These are phyloP conservation scores for Microcebus lehilahytsara DNA, from an alignment of 2,113 vertebrate species.

Conservation along the genomic window DNA sequence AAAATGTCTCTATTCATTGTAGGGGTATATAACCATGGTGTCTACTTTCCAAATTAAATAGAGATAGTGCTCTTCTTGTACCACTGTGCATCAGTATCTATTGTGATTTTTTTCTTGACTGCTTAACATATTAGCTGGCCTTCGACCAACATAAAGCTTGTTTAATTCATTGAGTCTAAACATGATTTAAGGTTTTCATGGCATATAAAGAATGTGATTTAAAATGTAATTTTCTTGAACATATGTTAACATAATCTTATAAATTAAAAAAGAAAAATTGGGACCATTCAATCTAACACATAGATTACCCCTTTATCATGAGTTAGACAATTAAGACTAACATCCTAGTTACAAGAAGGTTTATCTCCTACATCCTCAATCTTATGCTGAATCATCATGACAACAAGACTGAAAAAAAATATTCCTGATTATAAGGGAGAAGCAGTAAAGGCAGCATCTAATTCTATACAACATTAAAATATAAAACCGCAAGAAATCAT, in stretches of 20 bases:
- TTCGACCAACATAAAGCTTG: background rate
- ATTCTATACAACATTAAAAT: background rate
- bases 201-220: background rate
- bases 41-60: background rate
- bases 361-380: background rate
- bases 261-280: background rate
- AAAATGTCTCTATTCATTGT: background rate
- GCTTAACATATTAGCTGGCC: rapidly evolving
- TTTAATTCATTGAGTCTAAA: background rate
- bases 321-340: background rate
- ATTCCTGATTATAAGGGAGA: background rate
- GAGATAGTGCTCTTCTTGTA: background rate
- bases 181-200: background rate
- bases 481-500: background rate
- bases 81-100: background rate
- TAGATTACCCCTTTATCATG: background rate
- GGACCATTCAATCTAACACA: background rate
- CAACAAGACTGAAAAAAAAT: background rate
- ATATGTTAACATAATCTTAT: background rate
- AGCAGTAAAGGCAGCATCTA: background rate
- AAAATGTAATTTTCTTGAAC: background rate
- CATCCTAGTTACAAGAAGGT: background rate
- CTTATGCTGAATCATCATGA: background rate
- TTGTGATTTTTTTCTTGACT: background rate
- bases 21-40: background rate